Conservation (phyloP, 2,797 vertebrate species). For the Anas bahamensis region DNA sequence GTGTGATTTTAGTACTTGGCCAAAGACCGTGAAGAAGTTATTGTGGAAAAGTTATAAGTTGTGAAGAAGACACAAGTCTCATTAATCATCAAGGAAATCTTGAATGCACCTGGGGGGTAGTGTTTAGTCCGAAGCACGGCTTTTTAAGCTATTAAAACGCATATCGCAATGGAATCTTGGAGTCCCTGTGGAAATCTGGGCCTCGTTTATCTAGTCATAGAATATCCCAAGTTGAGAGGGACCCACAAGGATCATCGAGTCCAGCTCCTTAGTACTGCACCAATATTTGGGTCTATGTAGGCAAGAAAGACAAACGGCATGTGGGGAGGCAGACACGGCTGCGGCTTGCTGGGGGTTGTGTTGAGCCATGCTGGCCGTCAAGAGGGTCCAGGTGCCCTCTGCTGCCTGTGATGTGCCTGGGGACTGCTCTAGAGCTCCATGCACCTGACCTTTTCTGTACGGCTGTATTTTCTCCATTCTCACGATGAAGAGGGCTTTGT, state of each 20-base stretch:
- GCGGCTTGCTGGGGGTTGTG: accelerated
- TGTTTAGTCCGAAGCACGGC: neutral
- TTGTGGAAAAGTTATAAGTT: no score
- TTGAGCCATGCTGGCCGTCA: neutral
- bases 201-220: neutral
- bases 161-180: neutral
- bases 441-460: neutral
- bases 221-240: no score
- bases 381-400: neutral
- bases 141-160: neutral
- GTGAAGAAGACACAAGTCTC: no score
- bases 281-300: accelerated
- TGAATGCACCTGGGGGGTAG: accelerated
- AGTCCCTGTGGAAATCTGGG: neutral
- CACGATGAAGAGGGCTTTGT: neutral
- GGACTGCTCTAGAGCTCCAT: neutral
- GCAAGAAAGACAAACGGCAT: neutral
- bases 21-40: neutral
- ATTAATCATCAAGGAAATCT: neutral
- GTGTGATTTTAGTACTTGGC: neutral
- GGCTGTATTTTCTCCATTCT: neutral
- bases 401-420: accelerated
- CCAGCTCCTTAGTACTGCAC: no score
- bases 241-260: no score
- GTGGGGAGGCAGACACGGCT: neutral